Evolutionary conservation across 2,113 vertebrate species (phyloP).

Genomic region (Lepidiolamprologus cunningtoni): DNA sequence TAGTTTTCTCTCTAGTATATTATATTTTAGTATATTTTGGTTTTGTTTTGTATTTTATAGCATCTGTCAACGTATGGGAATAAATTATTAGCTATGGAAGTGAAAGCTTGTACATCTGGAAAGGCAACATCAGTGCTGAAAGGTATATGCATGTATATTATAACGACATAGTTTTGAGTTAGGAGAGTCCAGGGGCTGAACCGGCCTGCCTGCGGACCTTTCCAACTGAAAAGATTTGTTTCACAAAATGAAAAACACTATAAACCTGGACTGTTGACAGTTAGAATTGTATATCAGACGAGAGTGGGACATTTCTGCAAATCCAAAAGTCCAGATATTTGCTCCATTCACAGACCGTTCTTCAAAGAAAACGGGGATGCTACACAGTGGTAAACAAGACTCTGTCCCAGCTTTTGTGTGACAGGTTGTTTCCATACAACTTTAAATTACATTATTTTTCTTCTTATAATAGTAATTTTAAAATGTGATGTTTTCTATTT

Average conservation of each 20-base stretch:
- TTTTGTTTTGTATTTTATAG: background rate
- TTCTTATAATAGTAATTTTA: background rate
- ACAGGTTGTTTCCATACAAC: background rate
- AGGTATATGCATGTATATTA: background rate
- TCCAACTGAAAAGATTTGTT: background rate
- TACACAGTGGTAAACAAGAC: background rate
- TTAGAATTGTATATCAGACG: background rate
- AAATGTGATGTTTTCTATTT: background rate
- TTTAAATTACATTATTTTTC: background rate
- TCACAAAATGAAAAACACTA: background rate
- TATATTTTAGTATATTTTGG: background rate
- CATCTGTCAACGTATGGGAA: background rate
- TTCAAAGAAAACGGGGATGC: background rate
- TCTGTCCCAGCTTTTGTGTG: background rate
- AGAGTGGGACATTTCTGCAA: background rate
- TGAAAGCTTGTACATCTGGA: background rate
- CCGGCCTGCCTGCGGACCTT: accelerated
- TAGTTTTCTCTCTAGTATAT: background rate
- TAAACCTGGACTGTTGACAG: background rate
- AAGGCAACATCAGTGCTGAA: background rate
- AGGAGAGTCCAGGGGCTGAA: background rate
- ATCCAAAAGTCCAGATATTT: background rate
- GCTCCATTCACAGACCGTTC: background rate
- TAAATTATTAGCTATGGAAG: background rate
- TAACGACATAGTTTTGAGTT: background rate